Conservation (phyloP, 2,888 invertebrate genomes). For the Mylabris sibirica region DNA sequence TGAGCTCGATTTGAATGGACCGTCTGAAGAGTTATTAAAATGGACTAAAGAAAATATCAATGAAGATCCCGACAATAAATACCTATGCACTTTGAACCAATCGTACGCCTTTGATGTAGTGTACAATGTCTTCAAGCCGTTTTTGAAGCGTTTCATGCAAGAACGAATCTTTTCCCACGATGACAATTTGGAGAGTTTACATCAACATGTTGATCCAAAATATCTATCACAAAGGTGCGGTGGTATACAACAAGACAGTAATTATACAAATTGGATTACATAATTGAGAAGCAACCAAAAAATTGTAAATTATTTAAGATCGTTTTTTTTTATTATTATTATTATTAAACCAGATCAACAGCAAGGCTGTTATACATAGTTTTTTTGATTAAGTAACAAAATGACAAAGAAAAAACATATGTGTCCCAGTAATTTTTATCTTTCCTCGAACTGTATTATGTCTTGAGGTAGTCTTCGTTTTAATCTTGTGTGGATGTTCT, state of each 20-base stretch:
- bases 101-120: slow-evolving; percentile 83
- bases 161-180: slow-evolving; percentile 74
- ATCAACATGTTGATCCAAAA: slow-evolving; percentile 75
- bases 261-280: slow-evolving; percentile 78
- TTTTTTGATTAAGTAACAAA: too few species aligned
- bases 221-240: slow-evolving; percentile 74
- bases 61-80: slow-evolving; percentile 74
- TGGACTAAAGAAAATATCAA: slow-evolving; percentile 73
- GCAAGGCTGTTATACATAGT: too few species aligned
- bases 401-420: too few species aligned
- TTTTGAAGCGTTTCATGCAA: slow-evolving; percentile 74
- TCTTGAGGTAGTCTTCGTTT: too few species aligned
- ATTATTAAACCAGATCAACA: too few species aligned
- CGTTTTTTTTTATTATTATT: too few species aligned
- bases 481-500: too few species aligned
- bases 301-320: slow-evolving; percentile 70
- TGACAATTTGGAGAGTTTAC: slow-evolving; percentile 74
- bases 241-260: slow-evolving; percentile 72
- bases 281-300: slow-evolving; percentile 66
- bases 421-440: too few species aligned
- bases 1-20: slow-evolving; percentile 70
- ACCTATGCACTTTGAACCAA: slow-evolving; percentile 77
- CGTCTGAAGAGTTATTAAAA: slow-evolving; percentile 71
- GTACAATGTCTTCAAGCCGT: slow-evolving; percentile 79
- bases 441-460: too few species aligned